Conservation (phyloP, 1,140 invertebrate genomes). For the Drosophila orena region DNA sequence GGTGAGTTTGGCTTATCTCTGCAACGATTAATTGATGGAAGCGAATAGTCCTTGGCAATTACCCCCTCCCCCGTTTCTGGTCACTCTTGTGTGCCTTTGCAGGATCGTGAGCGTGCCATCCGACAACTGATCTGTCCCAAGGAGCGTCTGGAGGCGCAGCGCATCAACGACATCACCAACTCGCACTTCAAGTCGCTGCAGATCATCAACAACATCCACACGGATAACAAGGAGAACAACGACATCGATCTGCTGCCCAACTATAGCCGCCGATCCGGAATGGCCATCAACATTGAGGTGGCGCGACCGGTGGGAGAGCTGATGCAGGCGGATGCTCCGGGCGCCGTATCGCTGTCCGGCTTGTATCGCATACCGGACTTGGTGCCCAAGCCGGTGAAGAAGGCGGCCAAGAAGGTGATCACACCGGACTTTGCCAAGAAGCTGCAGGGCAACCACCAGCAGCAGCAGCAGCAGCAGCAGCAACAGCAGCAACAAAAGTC, state of each 20-base stretch:
- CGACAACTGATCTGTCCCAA: constrained; percentile 77
- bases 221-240: constrained; percentile 84
- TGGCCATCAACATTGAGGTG: constrained; percentile 47
- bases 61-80: not conserved
- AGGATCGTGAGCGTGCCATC: constrained; percentile 77
- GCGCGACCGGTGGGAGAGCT: constrained; percentile 52
- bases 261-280: constrained; percentile 27
- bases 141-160: constrained; percentile 76
- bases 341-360: constrained; percentile 20
- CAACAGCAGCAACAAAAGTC: constrained; percentile 25
- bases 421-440: constrained; percentile 53
- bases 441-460: constrained; percentile 26
- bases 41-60: no score
- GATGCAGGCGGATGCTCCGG: constrained; percentile 70
- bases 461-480: constrained; percentile 36
- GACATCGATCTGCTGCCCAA: constrained; percentile 76
- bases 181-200: constrained; percentile 84
- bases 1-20: constrained; percentile 86
- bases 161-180: constrained; percentile 80
- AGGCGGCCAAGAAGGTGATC: constrained; percentile 71
- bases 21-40: no score
- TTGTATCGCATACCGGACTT: constrained; percentile 61
- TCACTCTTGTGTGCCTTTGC: not conserved
- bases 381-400: constrained; percentile 79
- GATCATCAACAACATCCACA: constrained; percentile 79